Evolutionary conservation across 2,888 invertebrate genomes (phyloP).

Genomic region (Sesia bembeciformis): DNA sequence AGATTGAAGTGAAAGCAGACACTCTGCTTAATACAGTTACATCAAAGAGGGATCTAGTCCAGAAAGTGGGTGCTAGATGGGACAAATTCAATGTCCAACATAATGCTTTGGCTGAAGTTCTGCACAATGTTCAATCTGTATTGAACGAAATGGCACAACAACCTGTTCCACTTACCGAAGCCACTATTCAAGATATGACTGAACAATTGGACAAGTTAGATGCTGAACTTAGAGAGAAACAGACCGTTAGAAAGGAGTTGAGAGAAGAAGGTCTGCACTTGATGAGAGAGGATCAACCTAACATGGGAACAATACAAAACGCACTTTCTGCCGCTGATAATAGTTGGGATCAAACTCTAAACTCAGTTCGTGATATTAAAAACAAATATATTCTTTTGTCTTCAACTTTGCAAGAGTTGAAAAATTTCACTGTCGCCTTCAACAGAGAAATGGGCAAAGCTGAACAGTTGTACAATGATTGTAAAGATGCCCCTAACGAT

Average conservation of each 20-base stretch:
- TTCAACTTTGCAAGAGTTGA: slow-evolving; percentile 82
- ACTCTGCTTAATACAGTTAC: slow-evolving; percentile 79
- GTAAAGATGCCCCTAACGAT: slow-evolving; percentile 81
- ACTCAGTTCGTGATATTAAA: slow-evolving; percentile 82
- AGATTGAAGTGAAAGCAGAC: slow-evolving; percentile 81
- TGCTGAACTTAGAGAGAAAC: slow-evolving; percentile 73
- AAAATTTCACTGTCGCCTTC: slow-evolving; percentile 81
- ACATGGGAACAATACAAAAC: slow-evolving; percentile 86
- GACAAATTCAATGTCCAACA: slow-evolving; percentile 84
- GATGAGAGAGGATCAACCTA: slow-evolving; percentile 87
- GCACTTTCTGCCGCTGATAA: slow-evolving; percentile 84
- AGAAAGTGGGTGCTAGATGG: slow-evolving; percentile 84
- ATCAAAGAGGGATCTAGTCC: slow-evolving; percentile 78
- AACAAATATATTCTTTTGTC: slow-evolving; percentile 83
- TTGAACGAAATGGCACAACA: slow-evolving; percentile 73
- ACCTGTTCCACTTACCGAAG: slow-evolving; percentile 59
- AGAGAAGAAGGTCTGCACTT: slow-evolving; percentile 85
- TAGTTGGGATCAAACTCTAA: slow-evolving; percentile 86
- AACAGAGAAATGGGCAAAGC: slow-evolving; percentile 81
- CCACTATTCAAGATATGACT: slow-evolving; percentile 61
- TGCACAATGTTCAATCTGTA: slow-evolving; percentile 74
- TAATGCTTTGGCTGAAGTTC: slow-evolving; percentile 78
- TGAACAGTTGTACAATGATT: slow-evolving; percentile 76
- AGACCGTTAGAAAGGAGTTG: slow-evolving; percentile 79
- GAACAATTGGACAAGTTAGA: slow-evolving; percentile 72